Evolutionary conservation across 2,888 invertebrate genomes (phyloP), one percentile per base, ranked within the genome.

Genomic region (Matsumyia berberina): DNA sequence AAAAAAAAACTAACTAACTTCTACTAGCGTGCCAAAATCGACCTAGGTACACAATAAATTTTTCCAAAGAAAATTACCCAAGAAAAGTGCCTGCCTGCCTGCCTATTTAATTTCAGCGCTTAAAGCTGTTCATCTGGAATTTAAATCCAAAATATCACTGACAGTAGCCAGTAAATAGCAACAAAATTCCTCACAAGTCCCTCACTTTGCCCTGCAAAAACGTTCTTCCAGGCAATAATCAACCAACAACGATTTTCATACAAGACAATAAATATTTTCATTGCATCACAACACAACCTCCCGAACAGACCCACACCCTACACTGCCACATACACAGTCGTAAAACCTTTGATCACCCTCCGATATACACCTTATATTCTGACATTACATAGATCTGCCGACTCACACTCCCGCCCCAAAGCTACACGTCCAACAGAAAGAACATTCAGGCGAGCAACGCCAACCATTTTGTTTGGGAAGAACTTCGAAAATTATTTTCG

Each of bases 221-320:
- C 33, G n/a, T 24, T 67, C 60, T 67, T 35, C 58, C 24, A 51
- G 77, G 77, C 77, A 77, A 77, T 77, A 78, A 78, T 69, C 78
- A 72, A 73, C 66, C 77, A 72, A 79, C 83, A 74, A 79, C 74
- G 64, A 70, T 79, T 76, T 80, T 46, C 74, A 74, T 74, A 74
- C 79, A 85, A 79, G 85, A 80, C 85, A 80, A 85, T 85, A 85
- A 85, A 85, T 80, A 85, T 85, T 85, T 85, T 85, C 74, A 76
- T 85, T 85, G 85, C 85, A 85, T 85, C 80, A 85, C 74, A 80
- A 76, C 64, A 85, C 74, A 80, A 76, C 64, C 73, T 69, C 37
- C 67, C 53, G 67, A 72, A 67, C 67, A 42, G 19, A 42, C 57
- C 39, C 53, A 31, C 69, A 44, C 60, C 55, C 24, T 51, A 12